Evolutionary conservation across 1,140 invertebrate genomes (phyloP).

Genomic region (Cheumatopsyche charites): DNA sequence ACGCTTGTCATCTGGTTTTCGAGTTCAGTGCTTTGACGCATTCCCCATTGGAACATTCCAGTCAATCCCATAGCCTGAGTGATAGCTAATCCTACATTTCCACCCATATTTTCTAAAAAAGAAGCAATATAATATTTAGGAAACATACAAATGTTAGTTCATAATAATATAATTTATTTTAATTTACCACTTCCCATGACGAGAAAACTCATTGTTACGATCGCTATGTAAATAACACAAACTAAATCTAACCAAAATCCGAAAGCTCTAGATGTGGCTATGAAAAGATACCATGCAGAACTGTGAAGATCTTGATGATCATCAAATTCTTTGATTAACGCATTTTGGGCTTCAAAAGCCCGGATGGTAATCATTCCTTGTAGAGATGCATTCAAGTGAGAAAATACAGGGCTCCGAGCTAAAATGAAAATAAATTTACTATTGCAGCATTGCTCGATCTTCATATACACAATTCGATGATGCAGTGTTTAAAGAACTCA

Average conservation of each 20-base stretch:
- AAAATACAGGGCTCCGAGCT: slow-evolving; percentile 83
- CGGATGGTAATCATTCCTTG: slow-evolving; percentile 90
- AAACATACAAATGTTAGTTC: neutral
- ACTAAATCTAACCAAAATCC: slow-evolving; percentile 81
- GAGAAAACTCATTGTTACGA: slow-evolving; percentile 74
- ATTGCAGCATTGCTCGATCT: neutral
- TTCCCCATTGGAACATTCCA: slow-evolving; percentile 85
- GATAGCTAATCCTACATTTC: slow-evolving; percentile 80
- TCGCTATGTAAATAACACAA: slow-evolving; percentile 73
- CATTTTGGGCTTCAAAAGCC: slow-evolving; percentile 79
- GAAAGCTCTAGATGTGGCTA: slow-evolving; percentile 70
- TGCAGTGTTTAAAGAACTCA: slow-evolving; percentile 62
- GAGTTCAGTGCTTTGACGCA: slow-evolving; percentile 80
- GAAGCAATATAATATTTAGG: neutral
- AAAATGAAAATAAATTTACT: slow-evolving; percentile 45
- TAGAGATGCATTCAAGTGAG: slow-evolving; percentile 85
- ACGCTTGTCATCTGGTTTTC: slow-evolving; percentile 86
- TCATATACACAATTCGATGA: neutral
- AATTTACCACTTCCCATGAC: slow-evolving; percentile 63
- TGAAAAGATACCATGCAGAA: slow-evolving; percentile 70
- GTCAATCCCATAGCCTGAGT: slow-evolving; percentile 81
- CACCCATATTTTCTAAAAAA: slow-evolving; percentile 60
- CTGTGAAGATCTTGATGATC: slow-evolving; percentile 76
- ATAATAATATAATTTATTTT: slow-evolving; percentile 9
- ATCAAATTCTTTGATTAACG: slow-evolving; percentile 81